phyloP scores from a whole-genome alignment of 2,888 invertebrate species.

The Cybosia mesomella region DNA sequence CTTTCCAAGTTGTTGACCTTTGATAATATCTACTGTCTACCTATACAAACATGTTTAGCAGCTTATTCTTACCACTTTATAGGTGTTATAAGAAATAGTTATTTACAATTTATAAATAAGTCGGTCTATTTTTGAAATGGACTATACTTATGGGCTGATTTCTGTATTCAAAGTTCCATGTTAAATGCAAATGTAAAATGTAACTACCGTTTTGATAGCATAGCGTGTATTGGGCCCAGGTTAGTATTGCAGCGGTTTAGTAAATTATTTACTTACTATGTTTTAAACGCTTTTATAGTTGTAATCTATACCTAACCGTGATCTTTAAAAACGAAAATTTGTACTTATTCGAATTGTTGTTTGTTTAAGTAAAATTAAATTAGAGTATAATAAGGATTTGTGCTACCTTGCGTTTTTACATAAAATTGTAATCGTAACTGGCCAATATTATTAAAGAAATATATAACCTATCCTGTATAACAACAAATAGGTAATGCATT shows the following conservation, averaged over 20 bases:
- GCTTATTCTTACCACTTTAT: conserved; percentile 63
- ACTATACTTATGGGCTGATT: conserved; percentile 37
- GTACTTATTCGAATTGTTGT: conserved; percentile 70
- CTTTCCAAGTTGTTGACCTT: conserved; percentile 65
- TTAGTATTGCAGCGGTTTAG: conserved; percentile 46
- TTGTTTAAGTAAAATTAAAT: conserved; percentile 64
- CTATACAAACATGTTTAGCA: conserved; percentile 62
- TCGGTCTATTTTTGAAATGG: conserved; percentile 46
- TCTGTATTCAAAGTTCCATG: conserved; percentile 52
- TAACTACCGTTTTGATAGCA: conserved; percentile 48
- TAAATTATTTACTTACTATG: conserved; percentile 44
- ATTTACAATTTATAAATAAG: conserved; percentile 50
- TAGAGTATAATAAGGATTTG: conserved; percentile 61
- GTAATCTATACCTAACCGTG: conserved; percentile 63
- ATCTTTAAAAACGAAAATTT: conserved; percentile 71
- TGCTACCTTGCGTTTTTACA: conserved; percentile 62
- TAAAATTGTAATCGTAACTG: conserved; percentile 58
- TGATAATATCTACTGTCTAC: conserved; percentile 58
- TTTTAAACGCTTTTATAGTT: conserved; percentile 54
- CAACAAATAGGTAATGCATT: conserved; percentile 53
- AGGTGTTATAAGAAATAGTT: conserved; percentile 69
- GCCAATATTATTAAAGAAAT: conserved; percentile 62
- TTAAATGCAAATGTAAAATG: conserved; percentile 32
- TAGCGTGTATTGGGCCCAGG: conserved; percentile 53
- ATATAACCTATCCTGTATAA: conserved; percentile 58